These are phyloP conservation scores for Fabriciana adippe DNA, from an alignment of 2,888 invertebrate genomes.

Conservation along the genomic window DNA sequence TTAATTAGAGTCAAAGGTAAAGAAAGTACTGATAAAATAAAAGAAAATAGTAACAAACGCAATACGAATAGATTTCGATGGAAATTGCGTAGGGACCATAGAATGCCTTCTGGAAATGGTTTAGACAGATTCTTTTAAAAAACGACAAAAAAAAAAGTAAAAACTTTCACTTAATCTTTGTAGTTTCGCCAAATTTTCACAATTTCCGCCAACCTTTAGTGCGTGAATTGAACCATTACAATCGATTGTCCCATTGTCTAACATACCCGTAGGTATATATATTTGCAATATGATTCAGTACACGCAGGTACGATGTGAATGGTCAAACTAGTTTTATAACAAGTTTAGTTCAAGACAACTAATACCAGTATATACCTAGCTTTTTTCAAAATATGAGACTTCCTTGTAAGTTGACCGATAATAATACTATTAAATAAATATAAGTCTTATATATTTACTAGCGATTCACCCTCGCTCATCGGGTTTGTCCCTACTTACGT, in stretches of 20 bases:
- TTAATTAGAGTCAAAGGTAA: too few species aligned
- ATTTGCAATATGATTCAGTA: slow-evolving; percentile 25
- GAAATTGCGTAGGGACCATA: too few species aligned
- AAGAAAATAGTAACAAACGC: too few species aligned
- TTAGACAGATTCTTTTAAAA: not conserved
- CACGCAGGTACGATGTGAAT: not conserved
- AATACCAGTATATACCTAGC: not conserved
- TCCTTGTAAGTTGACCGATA: too few species aligned
- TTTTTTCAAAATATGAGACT: too few species aligned
- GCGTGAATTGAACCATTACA: slow-evolving; percentile 55
- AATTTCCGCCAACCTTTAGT: slow-evolving; percentile 62
- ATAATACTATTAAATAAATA: too few species aligned
- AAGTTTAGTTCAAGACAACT: not conserved
- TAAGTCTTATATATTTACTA: too few species aligned
- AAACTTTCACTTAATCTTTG: slow-evolving; percentile 33
- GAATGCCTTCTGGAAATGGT: too few species aligned
- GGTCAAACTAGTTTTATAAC: slow-evolving; percentile 4
- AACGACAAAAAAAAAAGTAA: slow-evolving; percentile 13
- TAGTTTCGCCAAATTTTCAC: slow-evolving; percentile 67
- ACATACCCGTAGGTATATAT: slow-evolving; percentile 10
- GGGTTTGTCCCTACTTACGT: too few species aligned
- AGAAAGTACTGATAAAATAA: too few species aligned
- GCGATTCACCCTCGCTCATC: too few species aligned
- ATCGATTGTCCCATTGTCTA: slow-evolving; percentile 23
- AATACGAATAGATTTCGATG: too few species aligned